Evolutionary conservation across 2,797 vertebrate genomes (phyloP).

Genomic region (Garrulus glandarius): DNA sequence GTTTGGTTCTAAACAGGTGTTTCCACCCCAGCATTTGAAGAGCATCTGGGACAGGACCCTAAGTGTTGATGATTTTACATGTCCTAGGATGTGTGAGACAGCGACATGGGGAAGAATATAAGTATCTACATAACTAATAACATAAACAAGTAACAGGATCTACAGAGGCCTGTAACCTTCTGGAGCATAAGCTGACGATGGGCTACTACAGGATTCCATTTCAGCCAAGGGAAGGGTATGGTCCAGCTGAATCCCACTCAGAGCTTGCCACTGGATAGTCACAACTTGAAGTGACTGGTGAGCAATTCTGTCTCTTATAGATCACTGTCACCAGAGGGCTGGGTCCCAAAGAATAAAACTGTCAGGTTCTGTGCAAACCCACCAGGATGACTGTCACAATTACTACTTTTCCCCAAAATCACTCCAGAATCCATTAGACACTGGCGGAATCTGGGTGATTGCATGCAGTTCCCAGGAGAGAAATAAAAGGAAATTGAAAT

Average conservation of each 20-base stretch:
- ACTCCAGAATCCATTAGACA: not conserved
- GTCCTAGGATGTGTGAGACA: not conserved
- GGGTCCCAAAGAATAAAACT: not conserved
- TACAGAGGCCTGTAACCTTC: fast-evolving
- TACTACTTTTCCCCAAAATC: not conserved
- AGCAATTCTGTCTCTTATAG: not conserved
- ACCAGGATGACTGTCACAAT: not conserved
- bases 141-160: not conserved
- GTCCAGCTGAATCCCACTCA: not conserved
- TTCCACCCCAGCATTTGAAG: not conserved
- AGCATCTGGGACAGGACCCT: not conserved
- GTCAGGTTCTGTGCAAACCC: not conserved
- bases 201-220: not conserved
- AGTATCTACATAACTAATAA: not conserved
- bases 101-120: not conserved
- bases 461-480: not conserved
- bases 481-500: not conserved
- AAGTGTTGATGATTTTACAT: not conserved
- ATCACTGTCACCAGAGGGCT: not conserved
- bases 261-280: not conserved
- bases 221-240: not conserved
- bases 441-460: not conserved
- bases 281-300: not conserved
- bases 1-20: not conserved
- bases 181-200: not conserved